Conservation (phyloP, 2,113 vertebrate genomes). For the Calonectris borealis region DNA sequence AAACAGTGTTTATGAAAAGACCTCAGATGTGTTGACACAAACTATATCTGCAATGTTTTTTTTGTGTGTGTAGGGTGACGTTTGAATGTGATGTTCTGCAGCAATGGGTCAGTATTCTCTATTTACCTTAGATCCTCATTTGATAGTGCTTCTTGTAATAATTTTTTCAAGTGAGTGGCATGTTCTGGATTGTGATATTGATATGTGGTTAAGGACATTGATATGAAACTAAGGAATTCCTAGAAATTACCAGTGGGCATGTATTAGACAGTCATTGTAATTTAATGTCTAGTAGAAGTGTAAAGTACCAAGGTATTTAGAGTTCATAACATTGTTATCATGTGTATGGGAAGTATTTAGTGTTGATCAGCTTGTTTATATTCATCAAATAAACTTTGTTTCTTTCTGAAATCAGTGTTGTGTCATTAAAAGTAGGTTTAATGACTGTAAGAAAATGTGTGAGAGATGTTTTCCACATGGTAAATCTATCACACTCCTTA, state of each 20-base stretch:
- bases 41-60: slow-evolving; percentile 69
- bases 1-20: slow-evolving; percentile 79
- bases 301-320: slow-evolving; percentile 78
- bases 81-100: slow-evolving; percentile 81
- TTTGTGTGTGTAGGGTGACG: slow-evolving; percentile 77
- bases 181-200: slow-evolving; percentile 85
- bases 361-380: slow-evolving; percentile 87
- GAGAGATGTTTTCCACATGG: slow-evolving; percentile 69
- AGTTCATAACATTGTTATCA: slow-evolving; percentile 82
- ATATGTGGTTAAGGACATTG: slow-evolving; percentile 82
- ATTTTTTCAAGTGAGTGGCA: slow-evolving; percentile 86
- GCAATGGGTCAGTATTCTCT: slow-evolving; percentile 75
- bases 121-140: slow-evolving; percentile 73
- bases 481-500: slow-evolving; percentile 61
- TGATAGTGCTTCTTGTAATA: slow-evolving; percentile 83
- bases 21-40: slow-evolving; percentile 74
- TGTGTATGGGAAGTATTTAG: slow-evolving; percentile 85
- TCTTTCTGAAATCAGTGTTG: slow-evolving; percentile 81
- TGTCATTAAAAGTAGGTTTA: slow-evolving; percentile 53
- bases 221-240: slow-evolving; percentile 83
- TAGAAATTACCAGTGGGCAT: slow-evolving; percentile 83
- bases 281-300: slow-evolving; percentile 80
- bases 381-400: slow-evolving; percentile 91
- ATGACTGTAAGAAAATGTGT: slow-evolving; percentile 55
- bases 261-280: slow-evolving; percentile 84